Percentiles rank a stretch among this genome's conserved stretches.
Conservation (phyloP, 1,140 invertebrate species). For the Antheraea mylitta region DNA sequence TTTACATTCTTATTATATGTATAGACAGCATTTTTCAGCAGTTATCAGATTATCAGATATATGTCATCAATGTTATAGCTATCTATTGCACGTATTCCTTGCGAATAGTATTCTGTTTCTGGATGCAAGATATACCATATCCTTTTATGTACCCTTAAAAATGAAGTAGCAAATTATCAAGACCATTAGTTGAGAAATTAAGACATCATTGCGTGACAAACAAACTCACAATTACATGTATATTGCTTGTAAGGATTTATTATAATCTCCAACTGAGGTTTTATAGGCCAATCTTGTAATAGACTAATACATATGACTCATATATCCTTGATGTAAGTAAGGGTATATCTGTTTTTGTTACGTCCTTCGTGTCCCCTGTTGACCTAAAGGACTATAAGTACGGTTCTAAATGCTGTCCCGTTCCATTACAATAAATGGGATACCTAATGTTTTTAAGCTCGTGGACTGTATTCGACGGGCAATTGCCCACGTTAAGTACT, state of each 20-base stretch:
- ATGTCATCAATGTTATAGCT: no score
- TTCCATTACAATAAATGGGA: slow-evolving; percentile 4
- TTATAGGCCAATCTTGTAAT: not conserved
- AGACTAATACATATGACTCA: not conserved
- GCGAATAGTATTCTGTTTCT: no score
- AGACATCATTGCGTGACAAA: no score
- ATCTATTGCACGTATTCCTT: no score
- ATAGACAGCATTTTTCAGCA: no score
- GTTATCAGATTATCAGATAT: no score
- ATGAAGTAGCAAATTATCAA: no score
- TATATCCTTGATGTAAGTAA: slow-evolving; percentile 4
- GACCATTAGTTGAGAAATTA: no score
- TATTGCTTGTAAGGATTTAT: not conserved
- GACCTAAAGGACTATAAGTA: slow-evolving; percentile 9
- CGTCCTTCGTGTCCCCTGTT: slow-evolving; percentile 4
- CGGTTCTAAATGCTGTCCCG: not conserved
- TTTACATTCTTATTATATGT: no score
- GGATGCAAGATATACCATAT: no score
- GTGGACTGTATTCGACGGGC: not conserved
- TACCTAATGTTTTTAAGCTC: not conserved
- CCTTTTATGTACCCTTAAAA: no score
- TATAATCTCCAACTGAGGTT: not conserved
- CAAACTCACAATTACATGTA: no score
- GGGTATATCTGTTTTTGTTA: slow-evolving; percentile 11
- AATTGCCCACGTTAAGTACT: not conserved